phyloP scores from a whole-genome alignment of 2,888 invertebrate species.

The Ditula angustiorana region DNA sequence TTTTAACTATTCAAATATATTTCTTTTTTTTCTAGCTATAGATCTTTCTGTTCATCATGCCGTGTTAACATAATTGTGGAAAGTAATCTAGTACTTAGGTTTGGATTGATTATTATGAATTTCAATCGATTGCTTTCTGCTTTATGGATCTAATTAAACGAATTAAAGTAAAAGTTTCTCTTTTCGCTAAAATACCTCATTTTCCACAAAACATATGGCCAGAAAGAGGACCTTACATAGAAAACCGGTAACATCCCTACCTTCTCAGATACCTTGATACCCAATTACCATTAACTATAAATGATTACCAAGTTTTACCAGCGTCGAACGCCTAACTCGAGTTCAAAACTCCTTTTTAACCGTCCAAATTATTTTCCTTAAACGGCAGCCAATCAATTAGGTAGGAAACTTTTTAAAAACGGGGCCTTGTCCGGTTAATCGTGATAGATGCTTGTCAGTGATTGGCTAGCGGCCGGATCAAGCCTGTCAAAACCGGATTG shows the following conservation, averaged over 20 bases:
- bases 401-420: slow-evolving; percentile 32
- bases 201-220: no score
- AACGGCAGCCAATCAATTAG: slow-evolving; percentile 33
- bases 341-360: slow-evolving; percentile 16
- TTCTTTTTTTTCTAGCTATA: no score
- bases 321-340: background rate
- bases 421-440: slow-evolving; percentile 28
- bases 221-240: no score
- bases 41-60: no score
- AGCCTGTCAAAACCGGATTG: slow-evolving; percentile 32
- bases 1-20: no score
- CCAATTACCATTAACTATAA: slow-evolving; percentile 8
- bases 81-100: no score
- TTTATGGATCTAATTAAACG: no score
- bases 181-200: no score
- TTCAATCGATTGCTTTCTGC: no score
- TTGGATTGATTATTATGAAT: no score
- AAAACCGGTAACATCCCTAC: background rate
- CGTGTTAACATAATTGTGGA: no score
- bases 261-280: background rate
- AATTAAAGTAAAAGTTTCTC: no score
- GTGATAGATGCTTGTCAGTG: slow-evolving; percentile 39
- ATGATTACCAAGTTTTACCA: background rate
- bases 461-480: slow-evolving; percentile 33
- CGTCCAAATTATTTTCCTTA: slow-evolving; percentile 7